Base-by-base conservation (phyloP, 2,797 vertebrate genomes). In the Megalops cyprinoides region DNA sequence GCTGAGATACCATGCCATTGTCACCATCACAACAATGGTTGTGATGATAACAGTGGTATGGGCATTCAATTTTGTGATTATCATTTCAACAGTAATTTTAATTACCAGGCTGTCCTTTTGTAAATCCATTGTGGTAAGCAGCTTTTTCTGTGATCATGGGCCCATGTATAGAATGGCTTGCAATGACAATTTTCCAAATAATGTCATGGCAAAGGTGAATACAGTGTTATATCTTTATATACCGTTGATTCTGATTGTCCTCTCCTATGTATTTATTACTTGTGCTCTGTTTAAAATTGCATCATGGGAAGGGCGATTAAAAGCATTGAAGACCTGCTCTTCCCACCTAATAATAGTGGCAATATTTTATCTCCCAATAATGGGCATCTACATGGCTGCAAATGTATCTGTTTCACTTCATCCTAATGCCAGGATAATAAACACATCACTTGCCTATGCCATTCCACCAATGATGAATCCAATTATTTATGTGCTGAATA, bases 261-360 rank as follows among this genome's bases (percentile, higher is more conserved):
- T 85, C 39, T 85, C 87, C 56, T 88, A 87, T 76, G 0, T 79
- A 18, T 85, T 76, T 3, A 88, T 87, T 79, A 49, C 84, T 4
- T 1, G 81, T 48, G 80, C 83, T 5, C 78, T 87, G 73, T 79
- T 76, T 79, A 87, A 79, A 81, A 87, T 88, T 51, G 85, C 84
- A 76, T 83, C 84, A 55, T 83, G 82, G 82, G 83, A 82, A 18
- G 80, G 80, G 31, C 81, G 82, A 76, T 28, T 85, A 14, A 87
- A 86, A 78, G 83, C 87, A 0, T n/a, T 88, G 44, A 88, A 87
- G 46, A 88, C 85, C 4, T 87, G 84, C 84, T 39, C 69, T 28
- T 83, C 84, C 56, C 85, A 88, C 53, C 9, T 86, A 37, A 31
- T 88, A 18, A 18, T 83, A 37, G 85, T 88, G 3, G 79, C 76